Evolutionary conservation across 2,888 invertebrate genomes (phyloP).

Genomic region (Ophion ellenae): DNA sequence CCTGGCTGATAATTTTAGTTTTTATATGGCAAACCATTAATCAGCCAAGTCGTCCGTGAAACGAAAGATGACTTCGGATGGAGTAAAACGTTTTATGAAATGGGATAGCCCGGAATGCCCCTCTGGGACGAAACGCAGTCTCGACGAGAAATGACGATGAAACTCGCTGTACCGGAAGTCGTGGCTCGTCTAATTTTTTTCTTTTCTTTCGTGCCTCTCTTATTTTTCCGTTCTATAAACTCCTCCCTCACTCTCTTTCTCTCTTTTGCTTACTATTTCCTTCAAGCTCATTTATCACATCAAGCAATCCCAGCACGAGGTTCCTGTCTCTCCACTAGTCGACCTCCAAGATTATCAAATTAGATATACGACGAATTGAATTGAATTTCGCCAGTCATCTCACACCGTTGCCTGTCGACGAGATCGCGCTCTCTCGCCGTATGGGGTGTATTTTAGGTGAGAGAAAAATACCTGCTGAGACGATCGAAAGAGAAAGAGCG

Average conservation of each 20-base stretch:
- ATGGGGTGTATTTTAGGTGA: slow-evolving; percentile 44
- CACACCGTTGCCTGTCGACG: slow-evolving; percentile 67
- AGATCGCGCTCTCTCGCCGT: slow-evolving; percentile 53
- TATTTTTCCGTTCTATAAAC: slow-evolving; percentile 32
- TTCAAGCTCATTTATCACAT: slow-evolving; percentile 72
- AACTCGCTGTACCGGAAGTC: slow-evolving; percentile 77
- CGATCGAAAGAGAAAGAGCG: slow-evolving; percentile 25
- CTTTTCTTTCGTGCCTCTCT: slow-evolving; percentile 63
- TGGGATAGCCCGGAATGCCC: slow-evolving; percentile 18
- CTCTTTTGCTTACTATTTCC: slow-evolving; percentile 54
- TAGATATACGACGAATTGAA: slow-evolving; percentile 80
- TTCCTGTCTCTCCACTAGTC: slow-evolving; percentile 66
- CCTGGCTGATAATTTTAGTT: slow-evolving; percentile 59
- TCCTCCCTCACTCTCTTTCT: slow-evolving; percentile 39
- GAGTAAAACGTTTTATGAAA: slow-evolving; percentile 75
- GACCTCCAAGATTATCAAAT: slow-evolving; percentile 79
- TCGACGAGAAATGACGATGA: slow-evolving; percentile 15
- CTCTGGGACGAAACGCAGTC: slow-evolving; percentile 8
- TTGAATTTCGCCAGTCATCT: slow-evolving; percentile 78
- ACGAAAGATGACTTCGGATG: slow-evolving; percentile 69
- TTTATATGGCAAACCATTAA: slow-evolving; percentile 71
- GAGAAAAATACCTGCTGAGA: slow-evolving; percentile 47
- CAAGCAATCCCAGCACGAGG: slow-evolving; percentile 61
- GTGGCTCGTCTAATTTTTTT: slow-evolving; percentile 71
- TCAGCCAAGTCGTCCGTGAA: slow-evolving; percentile 69